Percentiles rank a stretch among this genome's conserved stretches.
Evolutionary conservation across 2,113 vertebrate species (phyloP).

Genomic region (Melanerpes formicivorus): DNA sequence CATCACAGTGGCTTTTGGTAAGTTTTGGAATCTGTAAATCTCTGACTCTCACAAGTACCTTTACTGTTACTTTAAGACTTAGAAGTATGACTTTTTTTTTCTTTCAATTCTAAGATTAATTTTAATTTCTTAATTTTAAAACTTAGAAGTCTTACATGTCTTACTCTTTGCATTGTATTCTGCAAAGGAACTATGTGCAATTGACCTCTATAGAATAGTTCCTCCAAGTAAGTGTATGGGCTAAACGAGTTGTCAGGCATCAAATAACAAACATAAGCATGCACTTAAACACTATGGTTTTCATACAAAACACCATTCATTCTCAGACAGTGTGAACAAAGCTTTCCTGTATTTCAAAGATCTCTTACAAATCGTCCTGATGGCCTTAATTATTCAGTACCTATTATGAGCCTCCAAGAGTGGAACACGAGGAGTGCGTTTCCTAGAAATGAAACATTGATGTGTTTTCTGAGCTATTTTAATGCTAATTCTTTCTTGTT

Average conservation of each 20-base stretch:
- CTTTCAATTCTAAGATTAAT: background rate
- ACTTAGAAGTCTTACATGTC: background rate
- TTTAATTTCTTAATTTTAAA: background rate
- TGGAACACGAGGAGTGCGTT: background rate
- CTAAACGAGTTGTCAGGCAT: background rate
- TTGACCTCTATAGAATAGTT: background rate
- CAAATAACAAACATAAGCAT: background rate
- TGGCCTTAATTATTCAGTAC: slow-evolving; percentile 54
- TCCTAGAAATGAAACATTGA: slow-evolving; percentile 33
- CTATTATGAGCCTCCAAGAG: background rate
- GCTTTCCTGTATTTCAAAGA: background rate
- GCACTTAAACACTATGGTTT: background rate
- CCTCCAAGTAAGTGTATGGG: background rate
- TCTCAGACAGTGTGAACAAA: background rate
- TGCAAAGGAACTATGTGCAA: background rate
- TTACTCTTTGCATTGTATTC: background rate
- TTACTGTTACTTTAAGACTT: background rate
- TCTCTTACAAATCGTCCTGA: background rate
- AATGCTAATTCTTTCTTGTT: slow-evolving; percentile 43
- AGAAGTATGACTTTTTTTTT: background rate
- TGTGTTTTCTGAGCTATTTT: slow-evolving; percentile 16
- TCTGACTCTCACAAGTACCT: background rate
- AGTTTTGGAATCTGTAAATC: background rate
- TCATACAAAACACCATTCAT: background rate
- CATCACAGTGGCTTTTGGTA: background rate